These are phyloP conservation scores for Synergus itoensis DNA, from an alignment of 2,888 invertebrate genomes.

Conservation along the genomic window DNA sequence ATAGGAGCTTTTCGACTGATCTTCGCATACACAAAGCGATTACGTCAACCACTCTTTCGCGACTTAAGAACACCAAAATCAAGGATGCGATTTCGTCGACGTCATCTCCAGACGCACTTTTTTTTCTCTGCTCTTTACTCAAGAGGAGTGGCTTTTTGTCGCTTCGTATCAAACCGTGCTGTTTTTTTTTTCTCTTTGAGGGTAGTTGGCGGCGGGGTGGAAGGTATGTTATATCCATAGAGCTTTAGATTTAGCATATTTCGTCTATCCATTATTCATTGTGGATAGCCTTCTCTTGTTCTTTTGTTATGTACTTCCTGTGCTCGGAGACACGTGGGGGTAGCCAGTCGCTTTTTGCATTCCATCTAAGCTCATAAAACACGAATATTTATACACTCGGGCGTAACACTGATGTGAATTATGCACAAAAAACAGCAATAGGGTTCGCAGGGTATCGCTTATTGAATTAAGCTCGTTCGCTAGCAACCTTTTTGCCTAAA, in stretches of 20 bases:
- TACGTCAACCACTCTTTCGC: constrained; percentile 14
- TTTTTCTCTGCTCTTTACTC: constrained; percentile 36
- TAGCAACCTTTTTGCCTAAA: constrained; percentile 49
- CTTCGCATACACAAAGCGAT: constrained; percentile 34
- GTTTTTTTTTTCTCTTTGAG: constrained; percentile 50
- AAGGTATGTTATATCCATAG: constrained; percentile 57
- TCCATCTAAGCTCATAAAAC: constrained; percentile 54
- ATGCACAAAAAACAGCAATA: constrained; percentile 43
- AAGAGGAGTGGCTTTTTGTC: constrained; percentile 44
- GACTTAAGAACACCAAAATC: constrained; percentile 2
- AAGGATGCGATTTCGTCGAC: constrained; percentile 41
- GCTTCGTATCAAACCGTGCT: constrained; percentile 48
- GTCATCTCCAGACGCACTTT: constrained; percentile 32
- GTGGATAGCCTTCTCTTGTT: constrained; percentile 68
- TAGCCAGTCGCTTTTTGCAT: constrained; percentile 46
- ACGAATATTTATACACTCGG: constrained; percentile 53
- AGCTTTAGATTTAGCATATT: constrained; percentile 70
- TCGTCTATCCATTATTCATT: constrained; percentile 72
- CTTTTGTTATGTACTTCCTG: constrained; percentile 70
- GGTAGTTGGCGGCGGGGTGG: constrained; percentile 51
- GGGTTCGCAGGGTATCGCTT: constrained; percentile 55
- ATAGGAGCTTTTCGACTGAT: constrained; percentile 23
- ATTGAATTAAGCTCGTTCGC: constrained; percentile 61
- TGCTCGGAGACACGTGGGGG: constrained; percentile 49
- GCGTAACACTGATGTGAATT: constrained; percentile 34